Base-by-base conservation (phyloP, 92 coral and sea anemone genomes). In the Zoanthus solanderi region DNA sequence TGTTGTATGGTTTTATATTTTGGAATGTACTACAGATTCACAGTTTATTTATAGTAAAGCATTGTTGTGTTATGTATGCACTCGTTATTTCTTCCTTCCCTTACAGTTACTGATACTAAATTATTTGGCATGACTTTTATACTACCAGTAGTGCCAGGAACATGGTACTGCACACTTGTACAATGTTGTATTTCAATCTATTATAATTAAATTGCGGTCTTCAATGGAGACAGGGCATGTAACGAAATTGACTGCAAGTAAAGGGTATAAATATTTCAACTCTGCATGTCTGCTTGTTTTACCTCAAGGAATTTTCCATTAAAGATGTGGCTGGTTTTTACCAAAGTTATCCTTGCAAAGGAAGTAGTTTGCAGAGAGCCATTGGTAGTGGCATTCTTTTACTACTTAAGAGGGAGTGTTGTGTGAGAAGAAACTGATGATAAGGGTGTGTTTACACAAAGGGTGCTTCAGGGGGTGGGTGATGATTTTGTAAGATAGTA, bases 381-480 rank as follows among this genome's bases (percentile, higher is more conserved):
- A 57, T 57, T 57, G 63, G 63, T 57, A 57, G 63, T 57, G 63
- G 63, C 63, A 57, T 57, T 57, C 63, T 57, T 57, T 57, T 57
- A 57, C 63, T 57, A 57, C 63, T 57, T 57, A 57, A 57, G 63
- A 57, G 63, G 63, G 63, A 57, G 4, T 57, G 63, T 57, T 57
- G 63, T 57, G 63, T 57, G 63, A 57, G 63, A 57, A 57, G 63
- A 57, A 57, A 57, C 63, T 57, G 63, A 57, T 57, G 8, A 57
- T 57, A 57, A 57, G 63, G 63, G 63, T 57, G 63, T 57, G 63
- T 57, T 57, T 57, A 57, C 7, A 57, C 63, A 57, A 8, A 57
- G 63, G 63, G 63, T 57, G 63, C 63, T 57, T 57, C 63, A 57
- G 63, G 63, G 63, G 63, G 63, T 57, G 63, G 63, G 63, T 57